These are phyloP conservation scores for Oscheius sp. DNA, from an alignment of 2,888 invertebrate species.

Conservation along the genomic window DNA sequence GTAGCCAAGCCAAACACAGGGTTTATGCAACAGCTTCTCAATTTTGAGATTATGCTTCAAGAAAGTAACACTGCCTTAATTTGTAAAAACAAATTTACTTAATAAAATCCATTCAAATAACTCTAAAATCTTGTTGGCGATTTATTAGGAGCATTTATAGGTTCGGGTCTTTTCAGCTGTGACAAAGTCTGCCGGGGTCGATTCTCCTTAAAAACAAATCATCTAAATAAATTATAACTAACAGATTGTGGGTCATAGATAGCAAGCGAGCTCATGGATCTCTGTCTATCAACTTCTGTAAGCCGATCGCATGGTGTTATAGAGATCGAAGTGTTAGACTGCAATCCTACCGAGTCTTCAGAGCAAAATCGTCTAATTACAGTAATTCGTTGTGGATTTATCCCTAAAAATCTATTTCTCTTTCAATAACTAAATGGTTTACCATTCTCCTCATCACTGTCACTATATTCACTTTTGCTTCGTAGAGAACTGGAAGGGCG, in stretches of 20 bases:
- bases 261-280: conserved; percentile 53
- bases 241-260: conserved; percentile 47
- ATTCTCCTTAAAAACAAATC: conserved; percentile 14
- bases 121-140: conserved; percentile 8
- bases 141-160: conserved; percentile 50
- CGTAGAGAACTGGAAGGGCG: conserved; percentile 15
- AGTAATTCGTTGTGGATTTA: conserved; percentile 36
- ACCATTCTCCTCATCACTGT: conserved; percentile 34
- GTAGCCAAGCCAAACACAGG: conserved; percentile 63
- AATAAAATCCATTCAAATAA: not conserved
- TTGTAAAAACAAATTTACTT: not conserved
- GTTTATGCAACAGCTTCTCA: conserved; percentile 57
- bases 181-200: conserved; percentile 35
- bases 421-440: too few relatives aligned
- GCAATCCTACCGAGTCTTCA: conserved; percentile 34
- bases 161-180: conserved; percentile 58
- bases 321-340: conserved; percentile 52
- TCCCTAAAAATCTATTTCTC: conserved; percentile 12
- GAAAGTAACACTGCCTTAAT: not conserved
- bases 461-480: conserved; percentile 15
- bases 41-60: conserved; percentile 44
- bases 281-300: conserved; percentile 36
- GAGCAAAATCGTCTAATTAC: conserved; percentile 48
- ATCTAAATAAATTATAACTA: too few relatives aligned
- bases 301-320: conserved; percentile 54